Evolutionary conservation across 2,888 invertebrate genomes (phyloP), one percentile per base, ranked within the genome.

Genomic region (Thalpophila matura): DNA sequence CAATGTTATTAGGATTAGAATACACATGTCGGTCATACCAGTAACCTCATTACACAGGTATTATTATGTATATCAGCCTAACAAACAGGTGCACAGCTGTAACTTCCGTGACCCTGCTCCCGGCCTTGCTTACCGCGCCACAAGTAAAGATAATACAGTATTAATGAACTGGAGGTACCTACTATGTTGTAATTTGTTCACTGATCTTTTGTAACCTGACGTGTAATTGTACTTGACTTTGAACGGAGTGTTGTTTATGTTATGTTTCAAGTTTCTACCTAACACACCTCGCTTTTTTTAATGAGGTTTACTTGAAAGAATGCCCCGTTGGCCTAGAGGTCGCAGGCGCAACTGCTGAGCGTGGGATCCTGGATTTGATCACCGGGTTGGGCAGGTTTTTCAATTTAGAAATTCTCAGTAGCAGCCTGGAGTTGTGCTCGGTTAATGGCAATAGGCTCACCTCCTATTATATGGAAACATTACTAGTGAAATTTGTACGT

Each of bases 161-260:
- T 51, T 70, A 63, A 70, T 70, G 35, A 42, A 22, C 40, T 20
- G 12, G 3, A 18, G 24, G 24, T 47, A 35, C n/a, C n/a, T n/a
- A n/a, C 18, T 20, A 31, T 40, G 16, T 68, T 29, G 18, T 74
- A 42, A 59, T 70, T 55, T 75, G 37, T 69, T 10, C n/a, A 20
- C 10, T 62, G 72, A 75, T 56, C 76, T 70, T 75, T 75, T 38
- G n/a, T n/a, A 51, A 70, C 70, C 76, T 31, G 26, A 50, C 38
- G 6, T 33, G 37, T 70, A 40, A 75, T 70, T 69, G 42, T 38
- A 54, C 50, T 67, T 69, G 27, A 20, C 46, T 51, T 61, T 69
- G 54, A 51, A 31, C 27, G 49, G 29, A 16, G 29, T 43, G 2
- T 27, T 62, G 27, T 27, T 33, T 14, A 14, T 14, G 33, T 33